phyloP scores from a whole-genome alignment of 1,140 invertebrate species.

The Plutomurus gul region DNA sequence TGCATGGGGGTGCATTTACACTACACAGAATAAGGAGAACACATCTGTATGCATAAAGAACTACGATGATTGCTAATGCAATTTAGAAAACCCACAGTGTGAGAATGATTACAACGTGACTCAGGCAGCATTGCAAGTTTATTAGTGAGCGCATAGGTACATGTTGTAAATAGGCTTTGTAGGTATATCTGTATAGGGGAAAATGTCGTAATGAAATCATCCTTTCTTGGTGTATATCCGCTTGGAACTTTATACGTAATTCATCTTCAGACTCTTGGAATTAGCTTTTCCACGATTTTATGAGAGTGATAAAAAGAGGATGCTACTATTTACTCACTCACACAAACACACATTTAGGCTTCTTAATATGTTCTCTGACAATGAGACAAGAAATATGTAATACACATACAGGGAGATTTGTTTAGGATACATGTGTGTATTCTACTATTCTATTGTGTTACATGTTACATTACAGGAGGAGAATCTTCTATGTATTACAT shows the following conservation, averaged over 20 bases:
- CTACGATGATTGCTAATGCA: background rate
- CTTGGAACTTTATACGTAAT: too few species aligned
- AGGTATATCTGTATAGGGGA: too few species aligned
- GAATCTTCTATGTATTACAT: too few species aligned
- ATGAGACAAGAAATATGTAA: background rate
- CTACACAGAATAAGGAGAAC: too few species aligned
- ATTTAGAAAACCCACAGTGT: background rate
- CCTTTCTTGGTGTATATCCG: too few species aligned
- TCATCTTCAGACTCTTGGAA: too few species aligned
- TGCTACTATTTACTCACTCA: too few species aligned
- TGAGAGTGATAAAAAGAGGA: constrained; percentile 1
- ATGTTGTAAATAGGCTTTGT: too few species aligned
- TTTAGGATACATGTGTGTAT: background rate
- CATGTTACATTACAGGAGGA: background rate
- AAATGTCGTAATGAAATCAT: too few species aligned
- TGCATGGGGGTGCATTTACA: background rate
- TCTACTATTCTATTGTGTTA: background rate
- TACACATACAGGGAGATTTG: background rate
- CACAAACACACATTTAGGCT: too few species aligned
- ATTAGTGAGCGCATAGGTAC: too few species aligned
- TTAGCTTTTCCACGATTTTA: background rate
- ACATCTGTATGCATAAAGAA: background rate
- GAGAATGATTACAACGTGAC: background rate
- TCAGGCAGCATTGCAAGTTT: background rate
- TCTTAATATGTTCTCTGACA: background rate